A percentile compares a stretch with the other conserved stretches of the same genome.
These are phyloP conservation scores for Emesis furor DNA, from an alignment of 2,888 invertebrate species.

Conservation along the genomic window DNA sequence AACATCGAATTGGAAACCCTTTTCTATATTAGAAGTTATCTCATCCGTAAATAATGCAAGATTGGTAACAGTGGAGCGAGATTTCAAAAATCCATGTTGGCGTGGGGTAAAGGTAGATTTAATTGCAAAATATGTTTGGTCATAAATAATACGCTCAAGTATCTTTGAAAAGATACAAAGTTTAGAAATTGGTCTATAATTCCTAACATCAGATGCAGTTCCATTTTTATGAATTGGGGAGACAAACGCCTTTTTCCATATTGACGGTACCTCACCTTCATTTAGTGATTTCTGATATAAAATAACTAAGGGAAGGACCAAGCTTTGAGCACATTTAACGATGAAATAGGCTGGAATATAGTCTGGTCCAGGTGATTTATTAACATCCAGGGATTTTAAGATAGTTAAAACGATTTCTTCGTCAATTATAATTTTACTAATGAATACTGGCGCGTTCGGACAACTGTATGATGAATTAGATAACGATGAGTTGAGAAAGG, in stretches of 20 bases:
- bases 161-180: neutral
- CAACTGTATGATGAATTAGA: neutral
- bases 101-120: neutral
- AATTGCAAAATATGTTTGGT: too few relatives aligned
- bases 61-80: neutral
- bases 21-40: neutral
- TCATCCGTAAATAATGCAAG: constrained; percentile 3
- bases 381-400: neutral
- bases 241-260: neutral
- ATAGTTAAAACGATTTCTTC: neutral
- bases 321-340: neutral
- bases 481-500: neutral
- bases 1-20: neutral
- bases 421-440: neutral
- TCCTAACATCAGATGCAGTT: neutral
- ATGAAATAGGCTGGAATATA: neutral
- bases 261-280: neutral
- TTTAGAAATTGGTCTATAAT: too few relatives aligned
- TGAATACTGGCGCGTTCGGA: neutral
- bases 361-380: constrained; percentile 1
- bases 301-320: too few relatives aligned
- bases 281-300: too few relatives aligned
- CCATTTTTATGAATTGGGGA: neutral
- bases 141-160: neutral
- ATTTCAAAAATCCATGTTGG: constrained; percentile 5